Percentiles rank a stretch among this genome's conserved stretches.
These are phyloP conservation scores for Hydraecia micacea DNA, from an alignment of 2,888 invertebrate species.

Conservation along the genomic window DNA sequence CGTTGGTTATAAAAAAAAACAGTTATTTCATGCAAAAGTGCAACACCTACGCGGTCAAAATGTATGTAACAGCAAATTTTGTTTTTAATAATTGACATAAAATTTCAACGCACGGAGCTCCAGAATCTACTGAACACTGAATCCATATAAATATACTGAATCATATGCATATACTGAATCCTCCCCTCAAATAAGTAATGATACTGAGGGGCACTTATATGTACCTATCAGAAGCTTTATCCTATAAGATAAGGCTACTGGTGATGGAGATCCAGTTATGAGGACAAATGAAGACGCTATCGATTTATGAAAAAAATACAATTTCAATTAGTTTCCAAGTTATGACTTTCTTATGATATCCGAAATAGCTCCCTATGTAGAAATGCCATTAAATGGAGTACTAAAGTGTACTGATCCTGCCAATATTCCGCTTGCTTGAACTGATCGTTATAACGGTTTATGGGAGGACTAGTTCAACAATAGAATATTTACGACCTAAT, in stretches of 20 bases:
- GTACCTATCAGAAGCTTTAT: background rate
- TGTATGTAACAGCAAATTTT: background rate
- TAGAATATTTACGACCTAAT: constrained; percentile 44
- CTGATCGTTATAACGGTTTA: constrained; percentile 35
- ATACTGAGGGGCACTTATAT: too few relatives aligned
- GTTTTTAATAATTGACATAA: background rate
- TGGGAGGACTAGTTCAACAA: constrained; percentile 40
- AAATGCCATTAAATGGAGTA: constrained; percentile 1
- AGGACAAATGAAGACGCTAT: background rate
- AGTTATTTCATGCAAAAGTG: background rate
- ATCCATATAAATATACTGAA: too few relatives aligned
- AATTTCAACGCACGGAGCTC: too few relatives aligned
- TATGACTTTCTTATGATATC: background rate
- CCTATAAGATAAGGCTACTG: background rate
- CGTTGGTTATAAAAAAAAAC: background rate
- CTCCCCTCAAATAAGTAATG: too few relatives aligned
- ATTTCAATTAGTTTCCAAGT: background rate
- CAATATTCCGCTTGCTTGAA: constrained; percentile 17
- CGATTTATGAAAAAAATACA: background rate
- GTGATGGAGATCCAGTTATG: background rate
- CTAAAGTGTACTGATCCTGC: constrained; percentile 8
- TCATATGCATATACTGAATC: too few relatives aligned
- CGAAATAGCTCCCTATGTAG: background rate
- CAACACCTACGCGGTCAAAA: background rate
- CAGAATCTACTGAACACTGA: too few relatives aligned